A percentile compares a stretch with the other conserved stretches of the same genome.
These are phyloP conservation scores for Argopecten irradians DNA, from an alignment of 1,140 invertebrate genomes.

Conservation along the genomic window DNA sequence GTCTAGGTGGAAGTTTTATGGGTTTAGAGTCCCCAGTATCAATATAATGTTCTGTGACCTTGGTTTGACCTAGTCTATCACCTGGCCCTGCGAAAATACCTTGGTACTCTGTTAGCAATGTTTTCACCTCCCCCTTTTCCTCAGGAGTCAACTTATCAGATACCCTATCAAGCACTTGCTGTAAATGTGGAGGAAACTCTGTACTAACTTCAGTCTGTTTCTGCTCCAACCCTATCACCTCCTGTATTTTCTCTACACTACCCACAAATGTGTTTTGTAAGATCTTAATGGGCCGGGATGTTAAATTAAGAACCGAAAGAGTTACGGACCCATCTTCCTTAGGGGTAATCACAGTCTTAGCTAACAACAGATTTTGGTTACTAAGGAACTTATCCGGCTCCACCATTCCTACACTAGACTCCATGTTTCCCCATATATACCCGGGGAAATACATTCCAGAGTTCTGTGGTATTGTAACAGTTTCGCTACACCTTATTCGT, in stretches of 20 bases:
- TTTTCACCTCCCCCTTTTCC: too few relatives aligned
- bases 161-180: too few relatives aligned
- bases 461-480: too few relatives aligned
- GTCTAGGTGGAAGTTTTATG: too few relatives aligned
- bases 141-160: too few relatives aligned
- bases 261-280: slow-evolving; percentile 17
- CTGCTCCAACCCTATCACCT: neutral
- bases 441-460: slow-evolving; percentile 35
- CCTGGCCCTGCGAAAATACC: too few relatives aligned
- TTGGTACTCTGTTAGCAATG: too few relatives aligned
- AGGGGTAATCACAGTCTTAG: slow-evolving; percentile 34
- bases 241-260: slow-evolving; percentile 31
- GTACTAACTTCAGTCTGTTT: neutral
- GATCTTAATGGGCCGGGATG: slow-evolving; percentile 26
- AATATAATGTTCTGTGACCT: too few relatives aligned
- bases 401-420: slow-evolving; percentile 14
- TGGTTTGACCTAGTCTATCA: too few relatives aligned
- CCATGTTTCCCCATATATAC: slow-evolving; percentile 27
- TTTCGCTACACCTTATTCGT: slow-evolving; percentile 34
- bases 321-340: neutral
- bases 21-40: too few relatives aligned
- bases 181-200: slow-evolving; percentile 34
- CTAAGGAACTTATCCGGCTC: neutral
- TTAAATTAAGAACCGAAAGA: slow-evolving; percentile 41
- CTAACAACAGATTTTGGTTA: slow-evolving; percentile 35